Conservation (phyloP, 1,140 invertebrate genomes). For the Drosophila bifasciata region DNA sequence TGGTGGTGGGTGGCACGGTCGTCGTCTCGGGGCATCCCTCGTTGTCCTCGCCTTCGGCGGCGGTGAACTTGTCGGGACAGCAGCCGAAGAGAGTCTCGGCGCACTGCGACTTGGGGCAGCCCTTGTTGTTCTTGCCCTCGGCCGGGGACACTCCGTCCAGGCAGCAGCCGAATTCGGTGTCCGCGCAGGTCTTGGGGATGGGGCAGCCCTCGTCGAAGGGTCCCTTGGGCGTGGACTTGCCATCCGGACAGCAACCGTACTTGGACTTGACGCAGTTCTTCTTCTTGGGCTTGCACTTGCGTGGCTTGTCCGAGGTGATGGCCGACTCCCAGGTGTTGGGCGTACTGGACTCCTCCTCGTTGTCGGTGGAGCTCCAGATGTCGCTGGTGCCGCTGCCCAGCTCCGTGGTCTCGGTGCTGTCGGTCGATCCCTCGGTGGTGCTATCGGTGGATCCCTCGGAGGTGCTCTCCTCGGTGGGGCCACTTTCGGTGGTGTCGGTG, state of each 20-base stretch:
- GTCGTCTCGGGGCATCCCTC: constrained; percentile 91
- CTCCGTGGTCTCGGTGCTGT: constrained; percentile 63
- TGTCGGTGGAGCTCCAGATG: constrained; percentile 82
- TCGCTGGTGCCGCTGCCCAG: constrained; percentile 66
- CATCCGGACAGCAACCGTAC: constrained; percentile 96
- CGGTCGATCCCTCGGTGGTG: constrained; percentile 50
- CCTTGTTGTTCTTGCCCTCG: constrained; percentile 88
- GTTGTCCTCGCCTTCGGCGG: constrained; percentile 91
- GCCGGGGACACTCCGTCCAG: constrained; percentile 94
- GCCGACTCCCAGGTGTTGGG: constrained; percentile 85
- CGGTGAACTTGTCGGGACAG: constrained; percentile 92
- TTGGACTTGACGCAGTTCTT: constrained; percentile 88
- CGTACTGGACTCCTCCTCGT: constrained; percentile 70
- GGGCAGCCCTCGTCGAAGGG: constrained; percentile 93
- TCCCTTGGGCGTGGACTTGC: constrained; percentile 91
- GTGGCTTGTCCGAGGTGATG: constrained; percentile 84
- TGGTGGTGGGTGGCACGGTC: constrained; percentile 83
- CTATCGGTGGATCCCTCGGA: constrained; percentile 39
- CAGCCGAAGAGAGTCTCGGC: constrained; percentile 93
- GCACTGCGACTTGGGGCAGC: constrained; percentile 91
- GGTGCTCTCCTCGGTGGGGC: constrained; percentile 41
- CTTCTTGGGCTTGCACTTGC: constrained; percentile 87
- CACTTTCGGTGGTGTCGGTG: constrained; percentile 32
- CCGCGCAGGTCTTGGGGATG: constrained; percentile 89
- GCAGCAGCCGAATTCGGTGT: constrained; percentile 95